Evolutionary conservation across 2,113 vertebrate genomes (phyloP).

Genomic region (Mungos mungo): DNA sequence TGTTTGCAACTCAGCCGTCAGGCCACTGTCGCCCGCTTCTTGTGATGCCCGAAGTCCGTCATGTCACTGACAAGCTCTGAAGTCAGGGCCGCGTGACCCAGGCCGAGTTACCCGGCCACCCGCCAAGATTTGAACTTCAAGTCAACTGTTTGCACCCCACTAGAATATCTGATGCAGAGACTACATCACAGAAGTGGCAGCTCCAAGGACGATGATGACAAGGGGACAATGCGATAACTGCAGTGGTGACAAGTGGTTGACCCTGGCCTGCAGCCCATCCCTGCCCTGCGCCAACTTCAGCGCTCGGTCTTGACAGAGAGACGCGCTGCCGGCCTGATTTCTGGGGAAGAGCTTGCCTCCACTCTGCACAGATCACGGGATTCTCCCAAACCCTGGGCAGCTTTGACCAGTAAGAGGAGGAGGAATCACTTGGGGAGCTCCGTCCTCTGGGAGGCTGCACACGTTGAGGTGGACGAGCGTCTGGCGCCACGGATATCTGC

Average conservation of each 20-base stretch:
- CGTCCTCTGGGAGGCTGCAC: too few species aligned
- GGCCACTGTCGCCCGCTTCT: not conserved
- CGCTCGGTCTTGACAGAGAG: not conserved
- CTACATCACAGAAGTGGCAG: rapidly evolving
- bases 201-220: not conserved
- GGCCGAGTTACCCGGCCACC: too few species aligned
- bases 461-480: too few species aligned
- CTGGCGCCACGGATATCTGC: too few species aligned
- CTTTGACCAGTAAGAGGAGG: not conserved
- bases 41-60: not conserved
- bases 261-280: not conserved
- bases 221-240: rapidly evolving
- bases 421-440: too few species aligned
- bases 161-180: too few species aligned
- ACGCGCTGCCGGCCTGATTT: not conserved
- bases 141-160: not conserved
- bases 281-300: not conserved
- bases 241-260: not conserved
- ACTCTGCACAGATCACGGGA: not conserved
- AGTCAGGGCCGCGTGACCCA: rapidly evolving
- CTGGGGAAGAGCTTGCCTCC: too few species aligned
- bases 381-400: not conserved
- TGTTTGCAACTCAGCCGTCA: not conserved
- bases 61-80: rapidly evolving
- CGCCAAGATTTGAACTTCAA: not conserved